Evolutionary conservation across 2,797 vertebrate genomes (phyloP).

Genomic region (Orientallactaga sibirica): DNA sequence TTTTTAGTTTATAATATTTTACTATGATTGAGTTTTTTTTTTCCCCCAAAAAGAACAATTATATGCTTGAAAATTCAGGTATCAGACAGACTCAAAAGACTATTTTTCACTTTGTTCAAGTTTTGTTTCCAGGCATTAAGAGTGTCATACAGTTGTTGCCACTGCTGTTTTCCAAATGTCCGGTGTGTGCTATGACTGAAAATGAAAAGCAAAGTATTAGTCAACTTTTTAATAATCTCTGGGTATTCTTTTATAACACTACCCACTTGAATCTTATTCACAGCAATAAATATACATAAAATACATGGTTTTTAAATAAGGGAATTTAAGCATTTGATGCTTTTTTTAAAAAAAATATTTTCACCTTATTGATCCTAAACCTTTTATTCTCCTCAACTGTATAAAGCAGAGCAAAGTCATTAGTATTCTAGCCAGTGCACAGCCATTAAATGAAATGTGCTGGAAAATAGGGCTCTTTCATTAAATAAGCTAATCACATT

Average conservation of each 20-base stretch:
- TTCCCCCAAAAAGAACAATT: slow-evolving; percentile 40
- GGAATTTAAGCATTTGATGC: slow-evolving; percentile 28
- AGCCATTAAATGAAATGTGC: slow-evolving; percentile 94
- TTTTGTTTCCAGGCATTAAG: slow-evolving; percentile 98
- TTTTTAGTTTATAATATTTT: slow-evolving; percentile 80
- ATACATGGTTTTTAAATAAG: slow-evolving; percentile 37
- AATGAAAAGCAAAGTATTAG: slow-evolving; percentile 82
- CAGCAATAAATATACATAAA: slow-evolving; percentile 62
- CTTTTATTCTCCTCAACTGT: slow-evolving; percentile 82
- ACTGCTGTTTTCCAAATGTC: slow-evolving; percentile 99
- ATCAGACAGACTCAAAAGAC: slow-evolving; percentile 97
- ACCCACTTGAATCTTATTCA: slow-evolving; percentile 62
- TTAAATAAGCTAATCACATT: slow-evolving; percentile 93
- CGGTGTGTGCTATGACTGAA: slow-evolving; percentile 98
- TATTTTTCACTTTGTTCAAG: slow-evolving; percentile 97
- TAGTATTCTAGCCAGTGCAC: slow-evolving; percentile 91
- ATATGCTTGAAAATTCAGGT: slow-evolving; percentile 86
- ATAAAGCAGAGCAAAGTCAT: slow-evolving; percentile 87
- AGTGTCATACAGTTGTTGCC: slow-evolving; percentile 97
- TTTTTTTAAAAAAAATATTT: slow-evolving; percentile 55
- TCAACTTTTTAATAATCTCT: slow-evolving; percentile 39
- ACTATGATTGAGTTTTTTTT: slow-evolving; percentile 55
- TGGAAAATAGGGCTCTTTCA: slow-evolving; percentile 93
- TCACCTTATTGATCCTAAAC: slow-evolving; percentile 66
- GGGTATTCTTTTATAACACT: slow-evolving; percentile 52